These are phyloP conservation scores for Myotis findleyi DNA, from an alignment of 2,797 vertebrate genomes.

Conservation along the genomic window DNA sequence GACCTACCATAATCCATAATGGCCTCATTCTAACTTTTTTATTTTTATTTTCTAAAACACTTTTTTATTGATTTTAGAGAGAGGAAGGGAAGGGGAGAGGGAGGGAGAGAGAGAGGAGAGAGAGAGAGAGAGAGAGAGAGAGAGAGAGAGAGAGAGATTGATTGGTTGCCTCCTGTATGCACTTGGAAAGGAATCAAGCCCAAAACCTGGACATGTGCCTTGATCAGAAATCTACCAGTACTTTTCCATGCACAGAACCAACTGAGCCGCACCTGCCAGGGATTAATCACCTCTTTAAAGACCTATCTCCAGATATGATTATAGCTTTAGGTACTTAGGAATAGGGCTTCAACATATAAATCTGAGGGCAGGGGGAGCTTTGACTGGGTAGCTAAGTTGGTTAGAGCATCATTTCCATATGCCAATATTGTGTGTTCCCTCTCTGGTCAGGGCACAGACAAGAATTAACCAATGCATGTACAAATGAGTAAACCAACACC, in stretches of 20 bases:
- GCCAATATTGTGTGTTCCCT: not conserved
- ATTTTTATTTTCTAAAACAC: too few relatives aligned
- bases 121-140: too few relatives aligned
- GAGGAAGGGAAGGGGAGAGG: too few relatives aligned
- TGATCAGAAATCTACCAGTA: too few relatives aligned
- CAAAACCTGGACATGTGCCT: too few relatives aligned
- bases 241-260: too few relatives aligned
- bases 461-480: not conserved
- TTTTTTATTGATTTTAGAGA: too few relatives aligned
- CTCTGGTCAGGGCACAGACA: not conserved
- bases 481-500: not conserved
- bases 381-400: not conserved
- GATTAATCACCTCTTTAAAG: not conserved
- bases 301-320: not conserved
- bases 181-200: too few relatives aligned
- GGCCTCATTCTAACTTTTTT: not conserved
- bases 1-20: not conserved
- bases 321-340: not conserved
- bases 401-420: not conserved
- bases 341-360: not conserved
- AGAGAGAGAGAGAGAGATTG: too few relatives aligned
- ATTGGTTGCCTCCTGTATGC: too few relatives aligned
- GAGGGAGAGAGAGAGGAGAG: too few relatives aligned
- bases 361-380: not conserved
- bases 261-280: too few relatives aligned